Conservation (phyloP, 2,797 vertebrate species). For the Ciconia nigra region DNA sequence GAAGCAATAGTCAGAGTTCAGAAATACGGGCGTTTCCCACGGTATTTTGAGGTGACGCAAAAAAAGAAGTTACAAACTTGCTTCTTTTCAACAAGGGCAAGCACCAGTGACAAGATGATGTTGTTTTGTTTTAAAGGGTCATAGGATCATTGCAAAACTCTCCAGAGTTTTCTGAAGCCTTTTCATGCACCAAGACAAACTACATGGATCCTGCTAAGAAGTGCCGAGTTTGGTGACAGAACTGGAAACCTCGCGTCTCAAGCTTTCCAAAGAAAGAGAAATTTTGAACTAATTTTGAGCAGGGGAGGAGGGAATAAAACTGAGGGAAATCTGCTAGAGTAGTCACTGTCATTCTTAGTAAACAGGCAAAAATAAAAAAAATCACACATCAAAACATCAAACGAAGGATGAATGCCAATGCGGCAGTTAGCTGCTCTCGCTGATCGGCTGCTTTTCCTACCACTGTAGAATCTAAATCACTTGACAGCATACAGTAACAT, state of each 20-base stretch:
- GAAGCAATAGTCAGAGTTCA: not conserved
- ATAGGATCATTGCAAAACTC: constrained; percentile 94
- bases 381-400: not conserved
- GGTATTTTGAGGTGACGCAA: not conserved
- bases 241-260: not conserved
- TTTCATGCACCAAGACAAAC: constrained; percentile 81
- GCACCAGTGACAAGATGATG: not conserved
- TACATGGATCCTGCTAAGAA: constrained; percentile 87
- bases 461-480: not conserved
- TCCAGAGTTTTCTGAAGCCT: constrained; percentile 90
- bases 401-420: not conserved
- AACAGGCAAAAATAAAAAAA: not conserved
- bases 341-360: not conserved
- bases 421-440: not conserved
- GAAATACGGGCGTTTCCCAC: not conserved
- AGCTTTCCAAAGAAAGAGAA: not conserved
- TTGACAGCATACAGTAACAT: not conserved
- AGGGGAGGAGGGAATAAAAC: not conserved
- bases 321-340: not conserved
- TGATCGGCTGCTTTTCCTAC: not conserved
- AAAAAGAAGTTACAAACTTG: not conserved
- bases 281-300: not conserved
- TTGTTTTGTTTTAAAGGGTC: constrained; percentile 79
- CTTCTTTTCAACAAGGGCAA: not conserved
- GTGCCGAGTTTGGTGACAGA: constrained; percentile 90